phyloP scores from a whole-genome alignment of 1,140 invertebrate species.

The Elysia chlorotica region DNA sequence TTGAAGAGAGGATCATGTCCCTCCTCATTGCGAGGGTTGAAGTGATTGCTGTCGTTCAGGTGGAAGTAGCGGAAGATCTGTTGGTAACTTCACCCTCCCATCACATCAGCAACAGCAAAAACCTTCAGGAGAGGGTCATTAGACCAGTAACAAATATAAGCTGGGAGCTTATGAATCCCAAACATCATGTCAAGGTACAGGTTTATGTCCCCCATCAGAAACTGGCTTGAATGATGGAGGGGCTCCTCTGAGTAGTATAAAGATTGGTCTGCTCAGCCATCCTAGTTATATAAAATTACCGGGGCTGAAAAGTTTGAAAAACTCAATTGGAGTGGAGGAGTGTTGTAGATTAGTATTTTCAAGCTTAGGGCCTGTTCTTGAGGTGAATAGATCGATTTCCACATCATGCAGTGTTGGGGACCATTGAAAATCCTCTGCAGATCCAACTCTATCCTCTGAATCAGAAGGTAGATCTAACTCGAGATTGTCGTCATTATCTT shows the following conservation, averaged over 20 bases:
- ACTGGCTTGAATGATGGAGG: neutral
- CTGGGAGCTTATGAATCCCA: neutral
- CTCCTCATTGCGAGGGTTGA: neutral
- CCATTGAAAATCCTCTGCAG: no score
- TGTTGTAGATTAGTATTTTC: no score
- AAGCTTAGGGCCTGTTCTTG: no score
- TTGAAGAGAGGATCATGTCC: conserved; percentile 33
- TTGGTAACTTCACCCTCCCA: conserved; percentile 23
- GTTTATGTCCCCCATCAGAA: neutral
- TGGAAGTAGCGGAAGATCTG: conserved; percentile 35
- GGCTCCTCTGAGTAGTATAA: neutral
- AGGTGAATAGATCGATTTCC: no score
- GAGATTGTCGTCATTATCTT: no score
- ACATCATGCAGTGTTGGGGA: no score
- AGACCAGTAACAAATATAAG: conserved; percentile 23
- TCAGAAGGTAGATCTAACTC: no score
- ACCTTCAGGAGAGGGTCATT: conserved; percentile 17
- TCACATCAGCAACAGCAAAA: conserved; percentile 20
- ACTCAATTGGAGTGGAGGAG: neutral
- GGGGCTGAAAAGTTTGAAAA: neutral
- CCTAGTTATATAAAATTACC: neutral
- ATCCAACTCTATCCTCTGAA: no score
- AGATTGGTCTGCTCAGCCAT: neutral
- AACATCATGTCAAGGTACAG: conserved; percentile 7
- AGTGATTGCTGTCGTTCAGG: conserved; percentile 8